These are phyloP conservation scores for Trematomus loennbergii DNA, from an alignment of 2,113 vertebrate genomes.

Conservation along the genomic window DNA sequence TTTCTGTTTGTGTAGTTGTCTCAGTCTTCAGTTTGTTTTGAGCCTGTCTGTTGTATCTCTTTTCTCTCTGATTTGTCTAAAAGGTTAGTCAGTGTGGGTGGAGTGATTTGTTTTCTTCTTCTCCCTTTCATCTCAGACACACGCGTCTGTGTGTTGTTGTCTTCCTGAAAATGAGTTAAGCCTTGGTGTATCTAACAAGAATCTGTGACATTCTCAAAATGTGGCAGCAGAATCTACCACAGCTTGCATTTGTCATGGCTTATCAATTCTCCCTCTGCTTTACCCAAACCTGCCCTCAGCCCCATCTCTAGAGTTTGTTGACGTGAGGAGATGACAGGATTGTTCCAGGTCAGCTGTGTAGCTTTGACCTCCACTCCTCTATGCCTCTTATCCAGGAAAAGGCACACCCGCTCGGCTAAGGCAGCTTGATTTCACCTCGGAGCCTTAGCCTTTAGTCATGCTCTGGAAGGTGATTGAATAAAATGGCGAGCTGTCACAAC, in stretches of 20 bases:
- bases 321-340: slow-evolving; percentile 49
- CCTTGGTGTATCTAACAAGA: neutral
- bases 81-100: slow-evolving; percentile 15
- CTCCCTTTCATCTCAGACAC: slow-evolving; percentile 1
- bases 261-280: slow-evolving; percentile 11
- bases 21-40: slow-evolving; percentile 3
- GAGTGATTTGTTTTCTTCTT: slow-evolving; percentile 19
- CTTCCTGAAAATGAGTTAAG: slow-evolving; percentile 2
- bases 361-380: slow-evolving; percentile 50
- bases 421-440: slow-evolving; percentile 53
- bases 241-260: neutral
- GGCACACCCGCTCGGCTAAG: slow-evolving; percentile 29
- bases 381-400: slow-evolving; percentile 49
- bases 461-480: slow-evolving; percentile 53
- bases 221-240: slow-evolving; percentile 6
- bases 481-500: slow-evolving; percentile 43
- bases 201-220: slow-evolving; percentile 3
- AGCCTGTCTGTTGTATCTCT: neutral
- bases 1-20: slow-evolving; percentile 19
- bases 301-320: slow-evolving; percentile 21
- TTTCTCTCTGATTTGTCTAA: slow-evolving; percentile 26
- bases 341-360: slow-evolving; percentile 55
- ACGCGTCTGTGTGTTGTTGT: neutral
- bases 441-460: slow-evolving; percentile 56
- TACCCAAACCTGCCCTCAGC: slow-evolving; percentile 11